Evolutionary conservation across 1,140 invertebrate species (phyloP).

Genomic region (Atta cephalotes): DNA sequence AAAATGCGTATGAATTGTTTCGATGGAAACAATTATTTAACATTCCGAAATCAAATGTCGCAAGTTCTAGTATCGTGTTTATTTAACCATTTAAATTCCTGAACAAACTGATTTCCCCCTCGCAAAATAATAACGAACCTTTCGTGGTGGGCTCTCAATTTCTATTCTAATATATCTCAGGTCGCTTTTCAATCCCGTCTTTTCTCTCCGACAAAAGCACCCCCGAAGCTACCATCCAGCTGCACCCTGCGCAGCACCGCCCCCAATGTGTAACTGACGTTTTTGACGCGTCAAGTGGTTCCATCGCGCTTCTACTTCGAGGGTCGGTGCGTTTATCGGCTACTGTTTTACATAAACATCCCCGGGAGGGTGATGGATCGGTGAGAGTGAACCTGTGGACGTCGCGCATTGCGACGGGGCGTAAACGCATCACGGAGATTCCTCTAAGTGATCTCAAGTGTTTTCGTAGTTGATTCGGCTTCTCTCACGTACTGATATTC

Average conservation of each 20-base stretch:
- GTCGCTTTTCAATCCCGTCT: conserved; percentile 21
- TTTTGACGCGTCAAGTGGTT: conserved; percentile 84
- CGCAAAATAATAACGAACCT: conserved; percentile 60
- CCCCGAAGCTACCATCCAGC: conserved; percentile 27
- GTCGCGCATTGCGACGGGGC: conserved; percentile 17
- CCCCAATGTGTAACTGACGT: conserved; percentile 81
- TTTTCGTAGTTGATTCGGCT: conserved; percentile 85
- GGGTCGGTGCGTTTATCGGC: conserved; percentile 66
- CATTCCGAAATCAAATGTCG: neutral
- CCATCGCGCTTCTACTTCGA: conserved; percentile 55
- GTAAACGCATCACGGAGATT: conserved; percentile 65
- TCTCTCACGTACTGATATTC: conserved; percentile 67
- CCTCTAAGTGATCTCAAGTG: conserved; percentile 78
- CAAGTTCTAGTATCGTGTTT: conserved; percentile 9
- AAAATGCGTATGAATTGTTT: neutral
- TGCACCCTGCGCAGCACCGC: conserved; percentile 4
- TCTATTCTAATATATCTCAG: conserved; percentile 43
- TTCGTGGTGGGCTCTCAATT: conserved; percentile 36
- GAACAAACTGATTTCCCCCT: conserved; percentile 31
- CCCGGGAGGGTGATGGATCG: conserved; percentile 35
- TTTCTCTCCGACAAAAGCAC: conserved; percentile 47
- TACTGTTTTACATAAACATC: conserved; percentile 85
- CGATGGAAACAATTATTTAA: conserved; percentile 3
- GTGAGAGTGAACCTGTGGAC: neutral
- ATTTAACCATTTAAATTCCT: conserved; percentile 4